Base-by-base conservation (phyloP, 2,113 vertebrate genomes). In the Leucosticte australis region DNA sequence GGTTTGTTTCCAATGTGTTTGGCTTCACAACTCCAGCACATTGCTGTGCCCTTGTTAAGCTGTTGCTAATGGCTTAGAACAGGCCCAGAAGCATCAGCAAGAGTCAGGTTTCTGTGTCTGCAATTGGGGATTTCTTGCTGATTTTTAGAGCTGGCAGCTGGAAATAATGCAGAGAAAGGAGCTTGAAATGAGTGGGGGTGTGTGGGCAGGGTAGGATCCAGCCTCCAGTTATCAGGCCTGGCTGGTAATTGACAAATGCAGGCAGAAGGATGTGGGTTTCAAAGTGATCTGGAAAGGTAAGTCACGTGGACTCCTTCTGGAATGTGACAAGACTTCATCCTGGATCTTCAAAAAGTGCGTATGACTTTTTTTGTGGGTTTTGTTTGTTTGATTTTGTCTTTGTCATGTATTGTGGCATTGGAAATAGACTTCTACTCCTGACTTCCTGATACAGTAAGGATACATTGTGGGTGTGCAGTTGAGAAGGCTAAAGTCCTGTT, bases 251-350 rank as follows among this genome's bases (percentile, higher is more conserved):
- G 62, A 74, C 13, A 95, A 83, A 35, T 27, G 49, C 60, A 57
- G 0, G 0, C 50, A 42, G 31, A 39, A 73, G 5, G 10, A 35
- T 67, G 22, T 64, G 19, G 10, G 12, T 91, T 89, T 91, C 41
- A 62, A 74, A 88, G 92, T 33, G n/a, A 30, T 44, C n/a, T 12
- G 18, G n/a, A 96, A 96, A 98, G 98, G 97, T 98, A 97, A 98
- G 98, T 97, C 30, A 2, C 1, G 15, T 52, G 59, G 35, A 63
- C 19, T 24, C 3, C 27, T 33, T 2, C 37, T 39, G 44, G n/a
- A 89, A 63, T 59, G 27, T 18, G n/a, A 15, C 1, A 3, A 50
- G 64, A 53, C 46, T 74, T 76, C 81, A 71, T 24, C 62, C 39
- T 41, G 47, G 75, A 63, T 57, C 96, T 93, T 83, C 91, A 53